Evolutionary conservation across 2,888 invertebrate species (phyloP), one percentile per base, ranked within the genome.

Genomic region (Rhaphigaster nebulosa): DNA sequence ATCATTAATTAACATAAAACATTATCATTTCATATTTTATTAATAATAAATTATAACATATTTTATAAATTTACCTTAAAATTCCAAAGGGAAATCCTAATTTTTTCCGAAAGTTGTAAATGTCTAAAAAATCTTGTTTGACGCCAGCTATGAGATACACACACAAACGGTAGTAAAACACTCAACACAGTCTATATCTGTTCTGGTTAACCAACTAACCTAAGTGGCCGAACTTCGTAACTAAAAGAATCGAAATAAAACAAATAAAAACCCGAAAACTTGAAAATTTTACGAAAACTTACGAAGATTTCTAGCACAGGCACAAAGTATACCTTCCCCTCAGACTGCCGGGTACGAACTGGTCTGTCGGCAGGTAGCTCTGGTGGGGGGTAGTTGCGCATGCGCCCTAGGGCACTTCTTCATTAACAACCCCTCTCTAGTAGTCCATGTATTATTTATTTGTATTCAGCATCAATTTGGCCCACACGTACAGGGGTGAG

Each of bases 381-480:
- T 45, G 84, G 84, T n/a, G 84, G 84, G 70, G 84, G 84, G 45
- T 50, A n/a, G 84, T 10, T 15, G 84, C 84, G 84, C 84, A n/a
- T 45, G 84, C 84, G 84, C 12, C 4, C 3, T 84, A n/a, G 45
- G n/a, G 18, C 84, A n/a, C 84, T 84, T 50, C 84, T 84, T 84
- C 84, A 84, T 84, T 84, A 84, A 84, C 84, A 84, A 84, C 84
- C 84, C 84, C 84, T 84, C 84, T 84, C 84, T 84, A 84, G 45
- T 84, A 84, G 84, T 84, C 84, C n/a, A 84, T 84, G 84, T 84
- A 84, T 84, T 84, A 84, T 84, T 84, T 84, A 84, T 84, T 84
- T 84, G 84, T 84, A 84, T 84, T 84, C 84, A 84, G 84, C 84
- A 84, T 84, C 84, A 45, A 84, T 84, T 84, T 50, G 18, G 84